Evolutionary conservation across 2,888 invertebrate genomes (phyloP).

Genomic region (Aporophyla lueneburgensis): DNA sequence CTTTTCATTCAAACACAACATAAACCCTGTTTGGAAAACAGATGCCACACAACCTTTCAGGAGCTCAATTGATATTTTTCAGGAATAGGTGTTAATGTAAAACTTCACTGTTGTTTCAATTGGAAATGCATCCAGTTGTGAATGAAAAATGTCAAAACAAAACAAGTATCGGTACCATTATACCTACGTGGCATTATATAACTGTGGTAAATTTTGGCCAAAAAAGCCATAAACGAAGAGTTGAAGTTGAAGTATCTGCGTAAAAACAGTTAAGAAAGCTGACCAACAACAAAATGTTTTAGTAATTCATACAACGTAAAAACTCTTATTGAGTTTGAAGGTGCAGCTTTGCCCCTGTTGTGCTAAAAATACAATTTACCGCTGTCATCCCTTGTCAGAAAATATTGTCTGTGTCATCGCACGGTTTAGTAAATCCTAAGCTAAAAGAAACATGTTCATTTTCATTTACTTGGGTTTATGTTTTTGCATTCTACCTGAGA

Average conservation of each 20-base stretch:
- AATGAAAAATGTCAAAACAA: not conserved
- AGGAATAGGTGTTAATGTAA: not conserved
- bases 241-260: not conserved
- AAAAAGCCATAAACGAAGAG: not conserved
- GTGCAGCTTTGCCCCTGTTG: constrained; percentile 27
- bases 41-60: too few species aligned
- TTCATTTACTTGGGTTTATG: constrained; percentile 17
- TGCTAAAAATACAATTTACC: constrained; percentile 53
- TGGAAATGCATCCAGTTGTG: not conserved
- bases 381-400: constrained; percentile 62
- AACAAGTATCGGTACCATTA: not conserved
- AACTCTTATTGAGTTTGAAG: constrained; percentile 24
- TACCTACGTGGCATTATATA: not conserved
- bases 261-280: not conserved
- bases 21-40: not conserved
- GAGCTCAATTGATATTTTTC: not conserved
- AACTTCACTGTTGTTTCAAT: not conserved
- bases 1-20: not conserved
- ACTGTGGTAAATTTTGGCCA: not conserved
- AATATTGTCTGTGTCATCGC: constrained; percentile 36
- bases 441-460: constrained; percentile 44
- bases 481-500: not conserved
- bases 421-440: constrained; percentile 46
- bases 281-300: not conserved
- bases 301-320: not conserved